phyloP scores from a whole-genome alignment of 2,113 vertebrate species.

The Merops nubicus region DNA sequence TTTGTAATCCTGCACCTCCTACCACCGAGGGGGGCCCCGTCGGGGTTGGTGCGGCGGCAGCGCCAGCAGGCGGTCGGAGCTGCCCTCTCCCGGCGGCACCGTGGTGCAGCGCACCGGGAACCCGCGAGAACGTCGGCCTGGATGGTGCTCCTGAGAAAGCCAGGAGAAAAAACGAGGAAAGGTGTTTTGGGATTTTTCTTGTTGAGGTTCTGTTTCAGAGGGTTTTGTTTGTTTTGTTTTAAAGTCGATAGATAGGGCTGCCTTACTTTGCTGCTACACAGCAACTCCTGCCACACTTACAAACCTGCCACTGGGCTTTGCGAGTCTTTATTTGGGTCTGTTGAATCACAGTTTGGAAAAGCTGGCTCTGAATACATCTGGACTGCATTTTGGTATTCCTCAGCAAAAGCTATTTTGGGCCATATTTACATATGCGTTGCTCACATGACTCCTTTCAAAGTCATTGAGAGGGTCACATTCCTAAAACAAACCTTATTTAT shows the following conservation, averaged over 20 bases:
- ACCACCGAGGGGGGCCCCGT: no score
- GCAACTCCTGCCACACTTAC: fast-evolving
- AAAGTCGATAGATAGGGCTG: not conserved
- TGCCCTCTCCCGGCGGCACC: not conserved
- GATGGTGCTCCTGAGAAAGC: not conserved
- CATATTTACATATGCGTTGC: no score
- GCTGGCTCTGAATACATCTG: not conserved
- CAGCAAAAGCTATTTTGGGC: not conserved
- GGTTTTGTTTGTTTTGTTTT: not conserved
- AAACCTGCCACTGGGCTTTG: no score
- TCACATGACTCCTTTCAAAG: not conserved
- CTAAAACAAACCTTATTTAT: fast-evolving
- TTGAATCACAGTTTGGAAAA: not conserved
- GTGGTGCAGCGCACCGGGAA: not conserved
- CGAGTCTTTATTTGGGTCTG: not conserved
- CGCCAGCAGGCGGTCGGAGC: not conserved
- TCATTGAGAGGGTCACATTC: not conserved
- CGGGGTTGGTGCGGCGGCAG: no score
- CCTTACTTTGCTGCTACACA: not conserved
- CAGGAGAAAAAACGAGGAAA: no score
- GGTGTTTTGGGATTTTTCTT: not conserved
- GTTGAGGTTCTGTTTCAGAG: no score
- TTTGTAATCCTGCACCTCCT: not conserved
- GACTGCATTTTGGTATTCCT: not conserved
- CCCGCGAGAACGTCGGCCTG: fast-evolving